Evolutionary conservation across 1,140 invertebrate genomes (phyloP), one percentile per base, ranked within the genome.

Genomic region (Charaxes varanes): DNA sequence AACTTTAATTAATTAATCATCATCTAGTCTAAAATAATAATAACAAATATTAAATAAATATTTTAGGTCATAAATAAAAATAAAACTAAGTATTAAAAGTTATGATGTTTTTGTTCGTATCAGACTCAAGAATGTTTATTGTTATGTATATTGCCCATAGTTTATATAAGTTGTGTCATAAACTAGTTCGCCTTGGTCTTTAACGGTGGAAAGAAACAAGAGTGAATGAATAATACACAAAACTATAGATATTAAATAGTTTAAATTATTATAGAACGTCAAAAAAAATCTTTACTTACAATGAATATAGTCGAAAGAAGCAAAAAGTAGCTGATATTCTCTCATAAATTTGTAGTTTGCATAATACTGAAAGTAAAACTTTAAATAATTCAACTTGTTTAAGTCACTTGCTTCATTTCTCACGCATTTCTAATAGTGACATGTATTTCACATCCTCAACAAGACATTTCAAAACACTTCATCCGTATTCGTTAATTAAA

Each of bases 281-380:
- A 16, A n/a, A 15, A 3, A 34, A 32, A 19, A 19, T 13, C 11
- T 22, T 34, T 22, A 34, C 32, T 22, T 12, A 34, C 32, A 4
- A 7, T 30, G n/a, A n/a, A n/a, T n/a, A n/a, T n/a, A n/a, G 27
- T 28, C 2, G 27, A 28, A 28, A n/a, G 12, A 14, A 28, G n/a
- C n/a, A n/a, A n/a, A n/a, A n/a, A n/a, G n/a, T n/a, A n/a, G n/a
- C n/a, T n/a, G n/a, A n/a, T 21, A 17, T 21, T 21, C n/a, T 35
- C 33, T 18, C 18, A 15, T 44, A 44, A n/a, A n/a, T n/a, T n/a
- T n/a, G n/a, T n/a, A n/a, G n/a, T 44, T 44, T 44, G 31, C 33
- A 36, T 44, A 44, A 31, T 30, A 31, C 31, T 19, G 41, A 44
- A 44, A 36, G 26, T 27, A 31, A 36, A 27, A 36, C 22, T 28